Conservation (phyloP, 2,113 vertebrate genomes). For the Heterotis niloticus region DNA sequence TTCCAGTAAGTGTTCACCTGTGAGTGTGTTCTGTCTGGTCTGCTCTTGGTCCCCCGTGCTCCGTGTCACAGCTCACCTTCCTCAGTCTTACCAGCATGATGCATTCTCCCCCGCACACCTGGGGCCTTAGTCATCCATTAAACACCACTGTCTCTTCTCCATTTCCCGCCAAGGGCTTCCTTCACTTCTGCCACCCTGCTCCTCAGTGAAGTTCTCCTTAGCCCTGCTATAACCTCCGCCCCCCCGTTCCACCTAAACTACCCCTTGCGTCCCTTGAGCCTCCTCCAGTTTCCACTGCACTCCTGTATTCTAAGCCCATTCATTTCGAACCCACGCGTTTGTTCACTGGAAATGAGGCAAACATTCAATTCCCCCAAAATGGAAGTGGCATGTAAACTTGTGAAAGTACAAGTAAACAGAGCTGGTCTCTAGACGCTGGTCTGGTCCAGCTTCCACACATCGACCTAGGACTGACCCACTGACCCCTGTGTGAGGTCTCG, state of each 20-base stretch:
- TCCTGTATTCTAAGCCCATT: constrained; percentile 18
- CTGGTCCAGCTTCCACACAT: background rate
- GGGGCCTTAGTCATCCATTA: constrained; percentile 12
- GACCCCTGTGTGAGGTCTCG: constrained; percentile 13
- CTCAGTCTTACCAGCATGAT: background rate
- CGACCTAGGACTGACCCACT: constrained; percentile 9
- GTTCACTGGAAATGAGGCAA: constrained; percentile 19
- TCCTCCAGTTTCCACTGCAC: constrained; percentile 15
- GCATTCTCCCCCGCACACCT: background rate
- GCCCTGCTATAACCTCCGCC: background rate
- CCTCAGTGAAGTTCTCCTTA: constrained; percentile 14
- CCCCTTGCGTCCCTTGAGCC: background rate
- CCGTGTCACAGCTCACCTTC: background rate
- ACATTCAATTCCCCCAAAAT: constrained; percentile 15
- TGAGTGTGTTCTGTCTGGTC: background rate
- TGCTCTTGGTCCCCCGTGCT: background rate
- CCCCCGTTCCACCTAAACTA: background rate
- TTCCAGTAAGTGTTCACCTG: constrained; percentile 11
- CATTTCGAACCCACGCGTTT: constrained; percentile 19
- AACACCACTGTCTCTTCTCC: background rate
- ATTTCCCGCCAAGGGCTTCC: background rate
- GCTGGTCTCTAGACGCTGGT: background rate
- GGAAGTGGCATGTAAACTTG: constrained; percentile 19
- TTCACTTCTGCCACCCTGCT: constrained; percentile 4
- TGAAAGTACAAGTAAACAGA: constrained; percentile 26